Conservation (phyloP, 2,113 vertebrate genomes). For the Balaenoptera acutorostrata region DNA sequence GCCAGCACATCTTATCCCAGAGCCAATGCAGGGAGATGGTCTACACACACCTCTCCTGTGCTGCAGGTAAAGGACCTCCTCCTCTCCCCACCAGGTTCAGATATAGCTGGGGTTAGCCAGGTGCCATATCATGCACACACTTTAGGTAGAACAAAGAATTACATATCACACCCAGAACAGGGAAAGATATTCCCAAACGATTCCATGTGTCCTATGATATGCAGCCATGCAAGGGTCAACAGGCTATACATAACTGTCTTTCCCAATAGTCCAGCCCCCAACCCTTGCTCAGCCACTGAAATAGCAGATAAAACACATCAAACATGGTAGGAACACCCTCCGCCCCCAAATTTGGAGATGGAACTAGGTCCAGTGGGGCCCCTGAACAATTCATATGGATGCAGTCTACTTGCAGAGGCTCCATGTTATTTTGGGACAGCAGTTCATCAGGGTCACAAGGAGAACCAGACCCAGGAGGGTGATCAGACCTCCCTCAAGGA, state of each 20-base stretch:
- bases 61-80: background rate
- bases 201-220: background rate
- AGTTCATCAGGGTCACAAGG: background rate
- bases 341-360: background rate
- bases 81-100: background rate
- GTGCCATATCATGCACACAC: background rate
- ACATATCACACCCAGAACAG: background rate
- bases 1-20: background rate
- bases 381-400: background rate
- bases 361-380: background rate
- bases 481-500: background rate
- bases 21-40: background rate
- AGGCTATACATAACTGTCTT: background rate
- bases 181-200: background rate
- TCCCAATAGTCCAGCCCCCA: background rate
- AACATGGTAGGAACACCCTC: background rate
- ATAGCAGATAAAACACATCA: background rate
- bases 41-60: background rate
- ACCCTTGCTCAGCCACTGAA: background rate
- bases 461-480: background rate
- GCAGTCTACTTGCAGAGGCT: background rate
- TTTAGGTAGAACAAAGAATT: background rate
- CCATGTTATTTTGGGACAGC: background rate
- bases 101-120: background rate
- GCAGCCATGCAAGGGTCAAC: background rate